Percentiles rank a stretch among this genome's conserved stretches.
These are phyloP conservation scores for Cephus pulcher DNA, from an alignment of 2,888 invertebrate species.

Conservation along the genomic window DNA sequence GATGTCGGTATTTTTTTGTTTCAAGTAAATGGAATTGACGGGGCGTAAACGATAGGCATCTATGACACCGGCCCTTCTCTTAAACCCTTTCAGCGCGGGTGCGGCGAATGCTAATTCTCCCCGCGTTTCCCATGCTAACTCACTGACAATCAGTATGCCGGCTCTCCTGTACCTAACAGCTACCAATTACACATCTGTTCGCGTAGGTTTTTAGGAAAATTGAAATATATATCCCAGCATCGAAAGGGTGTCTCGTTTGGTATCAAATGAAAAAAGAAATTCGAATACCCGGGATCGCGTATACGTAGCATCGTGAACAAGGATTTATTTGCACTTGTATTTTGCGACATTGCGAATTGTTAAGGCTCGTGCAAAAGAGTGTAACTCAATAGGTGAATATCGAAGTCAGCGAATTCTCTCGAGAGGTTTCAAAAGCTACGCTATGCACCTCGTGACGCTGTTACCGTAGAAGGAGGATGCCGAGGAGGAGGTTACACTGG, in stretches of 20 bases:
- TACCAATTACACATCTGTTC: constrained; percentile 3
- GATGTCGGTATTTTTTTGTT: constrained; percentile 19
- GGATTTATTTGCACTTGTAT: neutral
- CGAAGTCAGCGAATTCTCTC: constrained; percentile 39
- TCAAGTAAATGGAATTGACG: constrained; percentile 21
- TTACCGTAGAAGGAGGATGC: constrained; percentile 22
- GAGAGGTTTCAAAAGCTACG: constrained; percentile 49
- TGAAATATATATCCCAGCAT: neutral
- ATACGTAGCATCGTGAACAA: neutral
- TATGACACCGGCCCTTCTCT: constrained; percentile 10
- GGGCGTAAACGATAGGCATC: constrained; percentile 25
- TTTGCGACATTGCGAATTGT: neutral
- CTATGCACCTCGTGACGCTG: constrained; percentile 45
- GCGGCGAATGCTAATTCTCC: constrained; percentile 15
- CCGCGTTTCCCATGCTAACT: neutral
- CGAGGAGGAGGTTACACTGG: constrained; percentile 1
- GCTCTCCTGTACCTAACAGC: constrained; percentile 1
- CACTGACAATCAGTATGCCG: neutral
- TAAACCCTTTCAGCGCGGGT: constrained; percentile 20
- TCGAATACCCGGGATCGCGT: neutral
- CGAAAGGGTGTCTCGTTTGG: neutral
- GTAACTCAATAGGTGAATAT: constrained; percentile 55
- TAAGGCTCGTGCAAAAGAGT: constrained; percentile 35
- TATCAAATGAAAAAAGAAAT: neutral
- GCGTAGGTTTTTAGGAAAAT: neutral